These are phyloP conservation scores for Mellilla xanthometata DNA, from an alignment of 2,888 invertebrate genomes.

Conservation along the genomic window DNA sequence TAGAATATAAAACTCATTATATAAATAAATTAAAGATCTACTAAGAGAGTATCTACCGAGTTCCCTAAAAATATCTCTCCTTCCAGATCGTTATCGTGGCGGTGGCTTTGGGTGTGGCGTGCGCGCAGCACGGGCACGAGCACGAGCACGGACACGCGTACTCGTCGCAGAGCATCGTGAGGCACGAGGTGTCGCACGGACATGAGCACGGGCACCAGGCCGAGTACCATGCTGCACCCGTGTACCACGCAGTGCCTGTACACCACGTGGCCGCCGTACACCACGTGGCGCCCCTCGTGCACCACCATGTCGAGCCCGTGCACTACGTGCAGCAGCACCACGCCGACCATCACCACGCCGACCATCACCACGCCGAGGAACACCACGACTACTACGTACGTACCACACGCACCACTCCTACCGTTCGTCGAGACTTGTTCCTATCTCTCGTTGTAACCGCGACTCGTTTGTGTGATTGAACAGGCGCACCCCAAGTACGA, in stretches of 20 bases:
- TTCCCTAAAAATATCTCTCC: too few species aligned
- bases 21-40: too few species aligned
- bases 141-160: conserved; percentile 41
- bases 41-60: too few species aligned
- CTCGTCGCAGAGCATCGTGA: conserved; percentile 44
- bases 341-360: conserved; percentile 17
- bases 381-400: conserved; percentile 48
- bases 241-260: conserved; percentile 17
- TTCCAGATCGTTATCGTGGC: conserved; percentile 34
- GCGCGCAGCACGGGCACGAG: conserved; percentile 40
- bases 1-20: too few species aligned
- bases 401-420: too few species aligned
- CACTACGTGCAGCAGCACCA: conserved; percentile 36
- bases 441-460: too few species aligned
- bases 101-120: conserved; percentile 31
- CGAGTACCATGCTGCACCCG: conserved; percentile 16
- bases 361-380: conserved; percentile 6
- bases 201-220: too few species aligned
- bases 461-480: too few species aligned
- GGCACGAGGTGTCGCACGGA: conserved; percentile 31
- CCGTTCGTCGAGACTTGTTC: too few species aligned
- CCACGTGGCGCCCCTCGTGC: conserved; percentile 20
- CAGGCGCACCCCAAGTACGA: conserved; percentile 78
- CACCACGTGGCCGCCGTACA: conserved; percentile 30
- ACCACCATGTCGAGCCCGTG: conserved; percentile 38